Evolutionary conservation across 2,888 invertebrate genomes (phyloP), one percentile per base, ranked within the genome.

Genomic region (Andrena minutula): DNA sequence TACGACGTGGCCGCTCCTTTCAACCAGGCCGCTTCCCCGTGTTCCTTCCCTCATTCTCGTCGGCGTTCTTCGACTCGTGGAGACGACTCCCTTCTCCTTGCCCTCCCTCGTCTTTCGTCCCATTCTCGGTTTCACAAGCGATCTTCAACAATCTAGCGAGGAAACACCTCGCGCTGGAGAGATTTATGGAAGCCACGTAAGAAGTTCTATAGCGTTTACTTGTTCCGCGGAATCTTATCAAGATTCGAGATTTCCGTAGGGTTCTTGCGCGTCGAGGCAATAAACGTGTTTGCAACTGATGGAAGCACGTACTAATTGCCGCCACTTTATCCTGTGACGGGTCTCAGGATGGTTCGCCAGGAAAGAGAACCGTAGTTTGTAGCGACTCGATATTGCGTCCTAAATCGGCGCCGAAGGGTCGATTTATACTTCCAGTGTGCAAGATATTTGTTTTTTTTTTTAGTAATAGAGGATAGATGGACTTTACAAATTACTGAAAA

Each of bases 161-260:
- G 87, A 77, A 87, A 73, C 81, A 81, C 82, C 76, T 87, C 63
- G 79, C 63, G 74, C 64, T 69, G 53, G 32, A 32, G 61, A 77
- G 87, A 87, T 87, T 87, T 87, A 87, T 87, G 73, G 74, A 23
- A 71, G 75, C 68, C 70, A 65, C 68, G 65, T 76, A 85, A 85
- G 86, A 87, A 82, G 76, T 75, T 70, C 79, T 74, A 76, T 82
- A 73, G 85, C 82, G 72, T 83, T 81, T 81, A 73, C 79, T 82
- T 73, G 76, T 80, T 75, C 69, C 80, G 61, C 65, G 75, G 75
- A 75, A 71, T 85, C 79, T 87, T 85, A 87, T 87, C 86, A 72
- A 61, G 82, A 82, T 75, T 69, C 78, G 47, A 74, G 76, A 82
- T 77, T 83, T 78, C 75, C 74, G 65, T 63, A 51, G 70, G 41